Percentiles rank a stretch among this genome's conserved stretches.
phyloP scores from a whole-genome alignment of 2,888 invertebrate species.

The Cephus pulcher region DNA sequence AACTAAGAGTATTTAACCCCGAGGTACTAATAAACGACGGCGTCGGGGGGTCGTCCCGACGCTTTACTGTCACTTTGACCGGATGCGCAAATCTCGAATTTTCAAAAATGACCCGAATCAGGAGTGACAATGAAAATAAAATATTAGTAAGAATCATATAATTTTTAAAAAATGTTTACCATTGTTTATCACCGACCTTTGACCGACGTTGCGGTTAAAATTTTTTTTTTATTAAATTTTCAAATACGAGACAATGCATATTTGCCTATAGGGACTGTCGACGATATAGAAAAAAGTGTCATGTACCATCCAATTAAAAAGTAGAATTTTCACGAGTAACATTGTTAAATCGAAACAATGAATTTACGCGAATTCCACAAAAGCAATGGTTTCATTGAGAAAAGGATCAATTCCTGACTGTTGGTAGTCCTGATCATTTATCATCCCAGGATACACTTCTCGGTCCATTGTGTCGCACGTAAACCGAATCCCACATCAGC shows the following conservation, averaged over 20 bases:
- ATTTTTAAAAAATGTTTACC: background rate
- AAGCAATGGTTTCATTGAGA: background rate
- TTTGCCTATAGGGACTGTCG: background rate
- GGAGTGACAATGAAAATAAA: background rate
- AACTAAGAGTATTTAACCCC: background rate
- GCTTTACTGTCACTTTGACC: background rate
- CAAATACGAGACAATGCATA: background rate
- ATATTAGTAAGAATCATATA: background rate
- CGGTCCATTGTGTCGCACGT: background rate
- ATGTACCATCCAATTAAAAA: too few relatives aligned
- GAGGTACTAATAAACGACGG: background rate
- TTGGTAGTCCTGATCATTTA: background rate
- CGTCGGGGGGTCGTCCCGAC: background rate
- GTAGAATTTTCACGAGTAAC: background rate
- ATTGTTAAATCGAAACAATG: background rate
- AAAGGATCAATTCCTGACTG: background rate
- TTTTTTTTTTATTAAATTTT: background rate
- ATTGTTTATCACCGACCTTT: background rate
- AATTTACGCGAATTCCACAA: background rate
- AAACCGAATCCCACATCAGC: background rate
- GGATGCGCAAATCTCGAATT: background rate
- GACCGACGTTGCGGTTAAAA: background rate
- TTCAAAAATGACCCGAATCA: background rate
- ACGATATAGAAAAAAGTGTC: too few relatives aligned
- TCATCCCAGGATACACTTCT: background rate